Evolutionary conservation across 2,888 invertebrate genomes (phyloP).

Genomic region (Clostera curtula): DNA sequence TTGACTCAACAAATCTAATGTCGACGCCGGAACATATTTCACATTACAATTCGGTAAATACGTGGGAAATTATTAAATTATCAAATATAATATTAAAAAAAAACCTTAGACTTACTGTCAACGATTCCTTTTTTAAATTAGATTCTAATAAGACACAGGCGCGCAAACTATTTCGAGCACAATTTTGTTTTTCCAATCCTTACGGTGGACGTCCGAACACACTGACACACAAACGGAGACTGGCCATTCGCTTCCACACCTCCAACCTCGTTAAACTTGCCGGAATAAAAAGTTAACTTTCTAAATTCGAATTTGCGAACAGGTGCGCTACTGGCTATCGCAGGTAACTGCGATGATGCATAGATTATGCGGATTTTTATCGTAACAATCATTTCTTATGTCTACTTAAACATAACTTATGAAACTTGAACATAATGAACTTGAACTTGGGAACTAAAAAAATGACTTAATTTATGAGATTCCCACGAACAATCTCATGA

Average conservation of each 20-base stretch:
- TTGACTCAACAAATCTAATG: too few relatives aligned
- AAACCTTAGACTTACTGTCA: slow-evolving; percentile 15
- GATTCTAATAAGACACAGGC: slow-evolving; percentile 15
- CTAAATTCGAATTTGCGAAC: slow-evolving; percentile 62
- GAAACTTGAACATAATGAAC: too few relatives aligned
- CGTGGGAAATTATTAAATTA: background rate
- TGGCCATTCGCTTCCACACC: slow-evolving; percentile 32
- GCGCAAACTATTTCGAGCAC: slow-evolving; percentile 19
- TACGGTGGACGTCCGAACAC: slow-evolving; percentile 36
- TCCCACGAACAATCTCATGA: too few relatives aligned
- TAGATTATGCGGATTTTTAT: slow-evolving; percentile 7
- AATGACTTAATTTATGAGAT: too few relatives aligned
- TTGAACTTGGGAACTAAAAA: too few relatives aligned
- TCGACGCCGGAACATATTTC: too few relatives aligned
- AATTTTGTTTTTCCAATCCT: slow-evolving; percentile 8
- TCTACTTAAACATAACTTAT: too few relatives aligned
- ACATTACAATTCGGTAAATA: too few relatives aligned
- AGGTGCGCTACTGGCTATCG: too few relatives aligned
- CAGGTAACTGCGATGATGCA: slow-evolving; percentile 26
- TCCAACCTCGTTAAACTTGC: slow-evolving; percentile 51
- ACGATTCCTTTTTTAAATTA: slow-evolving; percentile 15
- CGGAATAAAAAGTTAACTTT: slow-evolving; percentile 64
- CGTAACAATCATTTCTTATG: too few relatives aligned
- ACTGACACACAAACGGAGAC: slow-evolving; percentile 51
- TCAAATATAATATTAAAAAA: background rate